A percentile compares a stretch with the other conserved stretches of the same genome.
phyloP scores from a whole-genome alignment of 2,797 vertebrate species.

The Hydrophis major region DNA sequence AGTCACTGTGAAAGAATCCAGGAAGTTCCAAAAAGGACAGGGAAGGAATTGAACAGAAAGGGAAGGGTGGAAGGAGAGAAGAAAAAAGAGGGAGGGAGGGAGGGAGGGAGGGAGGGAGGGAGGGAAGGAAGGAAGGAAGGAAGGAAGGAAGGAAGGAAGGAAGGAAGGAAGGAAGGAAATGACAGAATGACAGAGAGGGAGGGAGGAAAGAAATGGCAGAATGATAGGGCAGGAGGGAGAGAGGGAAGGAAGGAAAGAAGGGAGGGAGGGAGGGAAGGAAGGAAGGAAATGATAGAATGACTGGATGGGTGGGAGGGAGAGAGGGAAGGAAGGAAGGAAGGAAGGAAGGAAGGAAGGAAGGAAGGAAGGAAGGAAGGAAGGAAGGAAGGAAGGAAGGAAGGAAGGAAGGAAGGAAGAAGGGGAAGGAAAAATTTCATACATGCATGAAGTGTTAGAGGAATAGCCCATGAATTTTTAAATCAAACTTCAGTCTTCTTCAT shows the following conservation, averaged over 20 bases:
- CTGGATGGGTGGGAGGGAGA: neutral
- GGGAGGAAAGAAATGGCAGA: too few species aligned
- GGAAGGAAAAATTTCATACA: neutral
- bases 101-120: too few species aligned
- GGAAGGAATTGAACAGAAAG: neutral
- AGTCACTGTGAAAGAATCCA: conserved; percentile 22
- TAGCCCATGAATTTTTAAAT: neutral
- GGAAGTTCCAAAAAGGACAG: conserved; percentile 24
- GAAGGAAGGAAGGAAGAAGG: too few species aligned
- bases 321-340: neutral
- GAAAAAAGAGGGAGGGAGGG: too few species aligned
- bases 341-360: neutral
- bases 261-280: too few species aligned
- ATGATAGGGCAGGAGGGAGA: too few species aligned
- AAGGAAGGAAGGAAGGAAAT: too few species aligned
- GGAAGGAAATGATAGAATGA: neutral
- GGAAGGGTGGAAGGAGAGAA: neutral
- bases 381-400: neutral
- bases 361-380: too few species aligned
- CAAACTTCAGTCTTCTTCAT: conserved; percentile 46
- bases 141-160: too few species aligned
- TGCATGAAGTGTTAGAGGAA: neutral
- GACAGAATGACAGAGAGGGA: too few species aligned
- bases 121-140: too few species aligned
- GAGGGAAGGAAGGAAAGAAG: too few species aligned